phyloP scores from a whole-genome alignment of 2,113 vertebrate genomes.

The Takifugu bimaculatus region DNA sequence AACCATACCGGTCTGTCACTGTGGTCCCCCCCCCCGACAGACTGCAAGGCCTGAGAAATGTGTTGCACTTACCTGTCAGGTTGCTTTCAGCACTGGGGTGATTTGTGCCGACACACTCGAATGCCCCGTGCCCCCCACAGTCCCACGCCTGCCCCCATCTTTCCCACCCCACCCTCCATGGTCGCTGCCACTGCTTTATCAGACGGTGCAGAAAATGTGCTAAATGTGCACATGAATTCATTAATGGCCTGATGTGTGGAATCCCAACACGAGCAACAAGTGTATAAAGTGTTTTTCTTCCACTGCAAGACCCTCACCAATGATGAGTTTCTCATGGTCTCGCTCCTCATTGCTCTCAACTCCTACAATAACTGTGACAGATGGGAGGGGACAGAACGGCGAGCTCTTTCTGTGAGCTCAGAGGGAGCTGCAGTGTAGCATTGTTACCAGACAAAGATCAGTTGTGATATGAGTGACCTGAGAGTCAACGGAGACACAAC shows the following conservation, averaged over 20 bases:
- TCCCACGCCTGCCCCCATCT: neutral
- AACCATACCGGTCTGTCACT: neutral
- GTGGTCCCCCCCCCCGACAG: neutral
- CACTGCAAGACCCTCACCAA: too few species aligned
- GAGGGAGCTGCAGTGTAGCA: too few species aligned
- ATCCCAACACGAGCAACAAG: neutral
- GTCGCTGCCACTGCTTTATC: conserved; percentile 8
- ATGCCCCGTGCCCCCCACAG: conserved; percentile 6
- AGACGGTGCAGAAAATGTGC: neutral
- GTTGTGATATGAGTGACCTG: too few species aligned
- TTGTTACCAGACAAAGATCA: too few species aligned
- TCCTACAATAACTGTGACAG: too few species aligned
- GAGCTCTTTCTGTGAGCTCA: too few species aligned
- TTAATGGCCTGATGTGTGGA: too few species aligned
- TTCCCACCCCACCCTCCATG: conserved; percentile 1
- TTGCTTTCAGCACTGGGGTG: conserved; percentile 12
- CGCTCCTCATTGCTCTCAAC: too few species aligned
- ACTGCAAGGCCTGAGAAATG: conserved; percentile 20
- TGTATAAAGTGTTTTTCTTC: too few species aligned
- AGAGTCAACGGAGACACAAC: neutral
- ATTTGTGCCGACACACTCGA: conserved; percentile 27
- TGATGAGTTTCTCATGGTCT: too few species aligned
- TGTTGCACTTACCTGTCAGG: conserved; percentile 25
- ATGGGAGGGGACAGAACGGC: too few species aligned
- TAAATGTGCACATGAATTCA: neutral